phyloP scores from a whole-genome alignment of 2,797 vertebrate genomes.

The Nannoperca obscura region DNA sequence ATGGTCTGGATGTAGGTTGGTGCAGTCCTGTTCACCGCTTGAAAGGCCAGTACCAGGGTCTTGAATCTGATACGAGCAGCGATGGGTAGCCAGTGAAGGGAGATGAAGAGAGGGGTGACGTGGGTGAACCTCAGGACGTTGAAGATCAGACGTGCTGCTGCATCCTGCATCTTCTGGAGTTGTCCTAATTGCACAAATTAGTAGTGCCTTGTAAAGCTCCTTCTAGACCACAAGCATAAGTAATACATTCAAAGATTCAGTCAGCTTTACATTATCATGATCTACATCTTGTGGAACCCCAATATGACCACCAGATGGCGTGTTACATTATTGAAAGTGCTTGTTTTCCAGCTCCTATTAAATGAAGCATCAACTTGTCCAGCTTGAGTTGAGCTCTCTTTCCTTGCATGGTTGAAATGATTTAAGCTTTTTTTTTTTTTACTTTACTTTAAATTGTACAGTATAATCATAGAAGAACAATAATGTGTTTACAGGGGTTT shows the following conservation, averaged over 20 bases:
- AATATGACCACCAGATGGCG: conserved; percentile 43
- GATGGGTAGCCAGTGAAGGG: no score
- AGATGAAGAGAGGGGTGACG: no score
- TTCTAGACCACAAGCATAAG: not conserved
- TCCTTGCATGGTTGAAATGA: not conserved
- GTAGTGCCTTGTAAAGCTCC: not conserved
- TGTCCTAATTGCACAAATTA: not conserved
- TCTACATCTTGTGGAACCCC: not conserved
- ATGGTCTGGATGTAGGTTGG: no score
- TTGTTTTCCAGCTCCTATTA: not conserved
- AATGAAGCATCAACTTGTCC: not conserved
- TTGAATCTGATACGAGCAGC: no score
- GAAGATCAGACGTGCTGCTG: no score
- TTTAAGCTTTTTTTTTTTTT: not conserved
- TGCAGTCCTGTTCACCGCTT: no score
- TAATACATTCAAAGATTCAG: not conserved
- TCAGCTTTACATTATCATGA: not conserved
- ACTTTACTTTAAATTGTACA: not conserved
- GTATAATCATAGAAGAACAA: not conserved
- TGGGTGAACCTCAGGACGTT: no score
- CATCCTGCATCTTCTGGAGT: no score
- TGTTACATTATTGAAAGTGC: not conserved
- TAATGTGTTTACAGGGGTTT: not conserved
- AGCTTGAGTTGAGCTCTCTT: not conserved
- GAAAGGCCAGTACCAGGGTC: no score